Conservation (phyloP, 2,888 invertebrate species). For the Drosophila meridionalis region DNA sequence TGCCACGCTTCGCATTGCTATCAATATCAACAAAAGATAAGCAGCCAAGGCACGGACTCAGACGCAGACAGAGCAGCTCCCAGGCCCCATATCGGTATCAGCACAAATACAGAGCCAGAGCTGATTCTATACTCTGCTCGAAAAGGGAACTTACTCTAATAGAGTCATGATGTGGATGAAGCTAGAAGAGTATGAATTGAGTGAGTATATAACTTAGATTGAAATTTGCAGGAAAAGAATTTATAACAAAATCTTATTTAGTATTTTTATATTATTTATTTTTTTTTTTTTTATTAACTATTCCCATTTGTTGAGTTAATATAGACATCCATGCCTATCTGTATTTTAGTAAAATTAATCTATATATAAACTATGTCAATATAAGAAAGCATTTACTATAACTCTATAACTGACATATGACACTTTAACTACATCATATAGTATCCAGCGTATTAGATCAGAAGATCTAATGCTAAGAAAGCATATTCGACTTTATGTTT, state of each 20-base stretch:
- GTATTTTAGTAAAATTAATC: too few species aligned
- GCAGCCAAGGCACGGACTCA: slow-evolving; percentile 7
- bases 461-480: too few species aligned
- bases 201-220: background rate
- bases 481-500: too few species aligned
- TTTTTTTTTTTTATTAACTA: too few species aligned
- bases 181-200: background rate
- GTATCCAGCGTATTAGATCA: too few species aligned
- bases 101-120: slow-evolving; percentile 19
- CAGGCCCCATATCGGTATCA: slow-evolving; percentile 41
- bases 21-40: slow-evolving; percentile 74
- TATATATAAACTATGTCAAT: too few species aligned
- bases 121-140: slow-evolving; percentile 6
- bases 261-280: background rate
- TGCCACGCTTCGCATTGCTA: slow-evolving; percentile 36
- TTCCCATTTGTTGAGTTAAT: too few species aligned
- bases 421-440: too few species aligned
- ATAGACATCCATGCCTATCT: too few species aligned
- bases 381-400: too few species aligned
- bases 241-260: background rate
- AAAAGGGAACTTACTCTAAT: background rate
- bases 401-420: too few species aligned
- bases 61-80: slow-evolving; percentile 4
- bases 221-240: background rate
- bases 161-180: background rate